Percentiles rank a stretch among this genome's conserved stretches.
phyloP scores from a whole-genome alignment of 1,140 invertebrate genomes.

The Drosophila sp. region DNA sequence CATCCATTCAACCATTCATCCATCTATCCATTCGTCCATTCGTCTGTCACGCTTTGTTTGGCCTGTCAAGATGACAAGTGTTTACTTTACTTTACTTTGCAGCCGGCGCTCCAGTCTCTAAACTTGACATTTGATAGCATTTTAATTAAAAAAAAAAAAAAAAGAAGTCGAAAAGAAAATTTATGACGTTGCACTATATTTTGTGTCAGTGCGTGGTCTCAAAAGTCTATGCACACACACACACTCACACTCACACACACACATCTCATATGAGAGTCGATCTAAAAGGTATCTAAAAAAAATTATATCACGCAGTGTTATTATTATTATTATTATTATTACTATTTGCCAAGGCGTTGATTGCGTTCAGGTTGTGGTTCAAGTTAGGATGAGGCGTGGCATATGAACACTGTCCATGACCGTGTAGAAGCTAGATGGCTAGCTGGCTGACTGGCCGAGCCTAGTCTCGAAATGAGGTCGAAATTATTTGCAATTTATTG shows the following conservation, averaged over 20 bases:
- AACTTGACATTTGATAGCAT: slow-evolving; percentile 82
- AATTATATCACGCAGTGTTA: slow-evolving; percentile 74
- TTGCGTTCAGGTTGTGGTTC: slow-evolving; percentile 28
- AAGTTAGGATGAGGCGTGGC: slow-evolving; percentile 47
- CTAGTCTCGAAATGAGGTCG: slow-evolving; percentile 73
- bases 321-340: slow-evolving; percentile 42
- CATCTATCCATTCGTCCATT: slow-evolving; percentile 41
- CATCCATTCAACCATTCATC: slow-evolving; percentile 53
- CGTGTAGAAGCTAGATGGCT: slow-evolving; percentile 38
- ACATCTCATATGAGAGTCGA: not conserved
- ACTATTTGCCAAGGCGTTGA: slow-evolving; percentile 23
- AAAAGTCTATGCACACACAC: slow-evolving; percentile 18
- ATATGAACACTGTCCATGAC: slow-evolving; percentile 64
- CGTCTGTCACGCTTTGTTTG: slow-evolving; percentile 80
- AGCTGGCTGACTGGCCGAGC: slow-evolving; percentile 37
- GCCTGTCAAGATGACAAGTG: slow-evolving; percentile 81
- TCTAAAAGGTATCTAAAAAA: slow-evolving; percentile 29
- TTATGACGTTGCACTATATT: slow-evolving; percentile 65
- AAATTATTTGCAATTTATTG: slow-evolving; percentile 82
- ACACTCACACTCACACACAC: slow-evolving; percentile 16
- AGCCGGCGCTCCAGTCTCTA: slow-evolving; percentile 69
- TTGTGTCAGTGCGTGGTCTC: slow-evolving; percentile 61
- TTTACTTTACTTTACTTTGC: slow-evolving; percentile 68
- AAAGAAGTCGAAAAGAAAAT: slow-evolving; percentile 64
- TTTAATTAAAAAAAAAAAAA: slow-evolving; percentile 73